These are phyloP conservation scores for Antheraea pernyi DNA, from an alignment of 1,140 invertebrate genomes.

Conservation along the genomic window DNA sequence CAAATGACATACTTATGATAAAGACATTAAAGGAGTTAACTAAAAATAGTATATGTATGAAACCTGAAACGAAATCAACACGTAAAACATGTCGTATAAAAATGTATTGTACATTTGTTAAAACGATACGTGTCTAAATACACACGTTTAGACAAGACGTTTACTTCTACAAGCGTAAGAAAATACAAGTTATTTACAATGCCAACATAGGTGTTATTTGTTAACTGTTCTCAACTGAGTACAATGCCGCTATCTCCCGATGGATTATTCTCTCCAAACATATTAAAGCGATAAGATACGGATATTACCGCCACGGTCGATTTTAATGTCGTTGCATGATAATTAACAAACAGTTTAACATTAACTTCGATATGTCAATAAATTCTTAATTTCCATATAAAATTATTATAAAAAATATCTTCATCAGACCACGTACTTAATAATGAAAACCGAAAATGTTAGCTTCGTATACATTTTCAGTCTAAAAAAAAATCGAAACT, in stretches of 20 bases:
- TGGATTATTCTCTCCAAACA: slow-evolving; percentile 56
- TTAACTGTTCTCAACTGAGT: slow-evolving; percentile 14
- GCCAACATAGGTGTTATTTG: slow-evolving; percentile 13
- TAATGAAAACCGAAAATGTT: too few relatives aligned
- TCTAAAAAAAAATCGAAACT: too few relatives aligned
- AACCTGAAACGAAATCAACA: too few relatives aligned
- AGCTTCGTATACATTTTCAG: too few relatives aligned
- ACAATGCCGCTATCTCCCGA: slow-evolving; percentile 35
- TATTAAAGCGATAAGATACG: slow-evolving; percentile 58
- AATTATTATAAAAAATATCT: neutral
- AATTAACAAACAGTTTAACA: slow-evolving; percentile 10
- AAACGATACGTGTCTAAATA: too few relatives aligned
- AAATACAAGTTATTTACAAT: slow-evolving; percentile 7
- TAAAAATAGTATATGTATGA: too few relatives aligned
- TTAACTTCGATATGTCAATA: neutral
- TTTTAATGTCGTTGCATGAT: slow-evolving; percentile 24
- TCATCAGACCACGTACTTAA: too few relatives aligned
- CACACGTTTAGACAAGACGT: neutral
- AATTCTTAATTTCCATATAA: neutral
- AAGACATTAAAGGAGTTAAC: too few relatives aligned
- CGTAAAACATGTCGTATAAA: too few relatives aligned
- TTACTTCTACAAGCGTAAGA: neutral
- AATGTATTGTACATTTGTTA: too few relatives aligned
- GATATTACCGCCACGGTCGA: slow-evolving; percentile 15
- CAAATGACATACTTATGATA: too few relatives aligned